Evolutionary conservation across 30 jellyfish, hydroid and myxozoan genomes (phyloP), one percentile per base, ranked within the genome.

Genomic region (Aurelia sp.): DNA sequence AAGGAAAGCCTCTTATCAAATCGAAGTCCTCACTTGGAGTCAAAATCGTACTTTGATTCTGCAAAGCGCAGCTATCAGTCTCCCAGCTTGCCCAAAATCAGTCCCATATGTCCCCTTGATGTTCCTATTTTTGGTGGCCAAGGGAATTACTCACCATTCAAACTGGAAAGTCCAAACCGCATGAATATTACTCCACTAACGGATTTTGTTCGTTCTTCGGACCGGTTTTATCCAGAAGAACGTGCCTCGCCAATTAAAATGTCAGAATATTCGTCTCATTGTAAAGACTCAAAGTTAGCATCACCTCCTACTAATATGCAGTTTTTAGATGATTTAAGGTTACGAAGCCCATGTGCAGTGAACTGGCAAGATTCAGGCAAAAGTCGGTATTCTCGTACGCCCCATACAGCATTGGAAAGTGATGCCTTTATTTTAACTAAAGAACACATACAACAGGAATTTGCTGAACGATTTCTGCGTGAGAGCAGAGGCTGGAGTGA

Each of bases 91-190:
- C 52, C 74, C 59, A 74, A 73, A 20, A 47, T 35, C 41, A 84
- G 93, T 71, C 93, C 93, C 0, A 33, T 84, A 31, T 84, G 74
- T 16, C 88, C 93, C 6, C 78, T 50, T 35, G 78, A 59, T 20
- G 51, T 21, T 0, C 88, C 85, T 12, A 11, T 57, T 27, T 60
- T 17, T 69, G 92, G 63, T 22, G 52, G 31, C 13, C 91, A 69
- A 15, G 86, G 51, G 33, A 33, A 33, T 19, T 18, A 9, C 35
- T 33, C 86, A 8, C 38, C 92, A 7, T 71, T 67, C 72, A 17
- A 67, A 55, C 55, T 41, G 63, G 92, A 57, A 12, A 44, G 76
- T 20, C 80, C 78, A n/a, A 51, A 59, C 31, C 16, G 57, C 8
- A 44, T 8, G 44, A 50, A 16, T 20, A 21, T 33, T 41, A 61